A percentile compares a stretch with the other conserved stretches of the same genome.
Evolutionary conservation across 1,140 invertebrate genomes (phyloP).

Genomic region (Solen grandis): DNA sequence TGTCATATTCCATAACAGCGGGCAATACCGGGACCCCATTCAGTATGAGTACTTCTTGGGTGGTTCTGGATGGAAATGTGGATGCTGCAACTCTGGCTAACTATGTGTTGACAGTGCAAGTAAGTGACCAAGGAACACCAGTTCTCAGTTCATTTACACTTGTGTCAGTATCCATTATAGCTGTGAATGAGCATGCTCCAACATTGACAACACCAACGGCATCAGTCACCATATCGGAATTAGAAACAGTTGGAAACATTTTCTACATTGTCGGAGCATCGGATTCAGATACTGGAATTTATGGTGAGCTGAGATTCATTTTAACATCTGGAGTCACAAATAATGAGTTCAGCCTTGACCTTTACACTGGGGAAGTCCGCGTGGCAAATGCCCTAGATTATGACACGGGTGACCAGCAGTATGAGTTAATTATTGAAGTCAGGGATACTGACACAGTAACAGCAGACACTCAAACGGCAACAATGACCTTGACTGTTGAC

Average conservation of each 20-base stretch:
- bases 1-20: constrained; percentile 43
- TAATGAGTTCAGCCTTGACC: constrained; percentile 55
- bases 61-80: constrained; percentile 39
- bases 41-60: constrained; percentile 41
- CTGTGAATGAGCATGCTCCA: constrained; percentile 62
- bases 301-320: constrained; percentile 61
- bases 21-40: constrained; percentile 49
- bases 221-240: constrained; percentile 55
- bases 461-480: constrained; percentile 46
- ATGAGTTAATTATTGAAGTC: constrained; percentile 50
- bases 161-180: constrained; percentile 59
- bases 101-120: constrained; percentile 53
- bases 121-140: constrained; percentile 57
- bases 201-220: constrained; percentile 38
- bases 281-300: constrained; percentile 60
- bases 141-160: constrained; percentile 44
- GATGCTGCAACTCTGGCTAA: constrained; percentile 31
- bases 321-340: constrained; percentile 51
- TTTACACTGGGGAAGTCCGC: constrained; percentile 52
- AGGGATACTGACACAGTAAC: constrained; percentile 53
- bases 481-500: constrained; percentile 59
- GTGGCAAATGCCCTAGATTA: constrained; percentile 64
- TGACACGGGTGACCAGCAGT: constrained; percentile 56
- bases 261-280: constrained; percentile 62
- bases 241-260: constrained; percentile 53